A percentile compares a stretch with the other conserved stretches of the same genome.
Conservation (phyloP, 2,797 vertebrate genomes). For the Danionella dracula region DNA sequence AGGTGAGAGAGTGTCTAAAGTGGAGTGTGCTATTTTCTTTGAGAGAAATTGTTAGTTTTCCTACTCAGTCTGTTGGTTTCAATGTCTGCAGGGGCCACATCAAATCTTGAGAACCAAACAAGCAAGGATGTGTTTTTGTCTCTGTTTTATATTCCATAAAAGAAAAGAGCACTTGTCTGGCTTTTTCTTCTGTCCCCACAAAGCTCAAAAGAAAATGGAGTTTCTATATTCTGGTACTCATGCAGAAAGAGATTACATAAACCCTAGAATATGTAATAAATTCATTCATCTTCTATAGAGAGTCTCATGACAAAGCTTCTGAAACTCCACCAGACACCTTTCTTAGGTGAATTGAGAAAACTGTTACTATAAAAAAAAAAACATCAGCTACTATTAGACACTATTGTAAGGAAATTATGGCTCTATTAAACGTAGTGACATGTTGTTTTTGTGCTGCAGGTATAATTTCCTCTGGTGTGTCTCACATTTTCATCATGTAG, state of each 20-base stretch:
- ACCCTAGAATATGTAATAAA: no score
- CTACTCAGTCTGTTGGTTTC: conserved; percentile 23
- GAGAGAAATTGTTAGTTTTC: conserved; percentile 11
- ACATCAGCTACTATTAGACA: not conserved
- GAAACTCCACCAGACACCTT: no score
- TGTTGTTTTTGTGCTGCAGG: no score
- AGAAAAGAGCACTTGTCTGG: conserved; percentile 25
- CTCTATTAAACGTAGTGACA: not conserved
- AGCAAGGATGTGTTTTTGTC: conserved; percentile 11
- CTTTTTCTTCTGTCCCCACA: conserved; percentile 16
- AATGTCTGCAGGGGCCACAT: conserved; percentile 16
- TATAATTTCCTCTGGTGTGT: not conserved
- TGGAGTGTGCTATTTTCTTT: conserved; percentile 24
- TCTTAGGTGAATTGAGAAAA: not conserved
- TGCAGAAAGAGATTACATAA: not conserved
- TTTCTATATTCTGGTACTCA: not conserved
- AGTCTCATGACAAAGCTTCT: no score
- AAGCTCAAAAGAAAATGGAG: conserved; percentile 9
- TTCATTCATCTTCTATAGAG: no score
- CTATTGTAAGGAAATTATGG: not conserved
- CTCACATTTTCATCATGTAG: not conserved
- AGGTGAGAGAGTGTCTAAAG: conserved; percentile 13
- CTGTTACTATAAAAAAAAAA: not conserved
- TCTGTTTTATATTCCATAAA: conserved; percentile 26
- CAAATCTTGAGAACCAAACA: conserved; percentile 16